Evolutionary conservation across 2,797 vertebrate species (phyloP).

Genomic region (Notolepis coatsorum): DNA sequence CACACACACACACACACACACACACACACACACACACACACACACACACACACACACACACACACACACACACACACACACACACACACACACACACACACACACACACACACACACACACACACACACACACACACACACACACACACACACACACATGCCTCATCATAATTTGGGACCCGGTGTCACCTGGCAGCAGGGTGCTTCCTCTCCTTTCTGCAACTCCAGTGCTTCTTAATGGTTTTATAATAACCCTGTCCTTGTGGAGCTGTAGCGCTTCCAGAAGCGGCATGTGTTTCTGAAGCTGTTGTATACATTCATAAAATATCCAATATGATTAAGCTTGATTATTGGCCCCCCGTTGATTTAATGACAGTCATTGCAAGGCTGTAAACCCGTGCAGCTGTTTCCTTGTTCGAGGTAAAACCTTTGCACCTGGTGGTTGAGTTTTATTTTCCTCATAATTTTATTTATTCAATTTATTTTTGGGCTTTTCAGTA

Average conservation of each 20-base stretch:
- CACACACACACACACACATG: constrained; percentile 3
- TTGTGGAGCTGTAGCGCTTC: no score
- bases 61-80: no score
- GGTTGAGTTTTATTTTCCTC: no score
- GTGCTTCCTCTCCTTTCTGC: constrained; percentile 3
- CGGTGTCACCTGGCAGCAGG: no score
- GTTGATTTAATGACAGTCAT: constrained; percentile 40
- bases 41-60: no score
- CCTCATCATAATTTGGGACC: neutral
- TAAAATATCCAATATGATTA: neutral
- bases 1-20: no score
- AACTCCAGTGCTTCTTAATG: constrained; percentile 7
- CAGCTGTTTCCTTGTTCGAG: neutral
- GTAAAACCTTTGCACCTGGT: neutral
- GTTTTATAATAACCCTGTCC: neutral
- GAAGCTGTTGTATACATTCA: constrained; percentile 11
- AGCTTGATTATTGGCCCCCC: constrained; percentile 31
- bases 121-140: neutral
- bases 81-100: no score
- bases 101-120: constrained; percentile 6
- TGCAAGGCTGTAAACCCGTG: constrained; percentile 22
- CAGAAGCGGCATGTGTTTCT: neutral
- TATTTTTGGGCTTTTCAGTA: no score
- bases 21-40: no score
- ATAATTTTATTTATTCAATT: no score